These are phyloP conservation scores for Panonychus citri DNA, from an alignment of 1,140 invertebrate species.

Conservation along the genomic window DNA sequence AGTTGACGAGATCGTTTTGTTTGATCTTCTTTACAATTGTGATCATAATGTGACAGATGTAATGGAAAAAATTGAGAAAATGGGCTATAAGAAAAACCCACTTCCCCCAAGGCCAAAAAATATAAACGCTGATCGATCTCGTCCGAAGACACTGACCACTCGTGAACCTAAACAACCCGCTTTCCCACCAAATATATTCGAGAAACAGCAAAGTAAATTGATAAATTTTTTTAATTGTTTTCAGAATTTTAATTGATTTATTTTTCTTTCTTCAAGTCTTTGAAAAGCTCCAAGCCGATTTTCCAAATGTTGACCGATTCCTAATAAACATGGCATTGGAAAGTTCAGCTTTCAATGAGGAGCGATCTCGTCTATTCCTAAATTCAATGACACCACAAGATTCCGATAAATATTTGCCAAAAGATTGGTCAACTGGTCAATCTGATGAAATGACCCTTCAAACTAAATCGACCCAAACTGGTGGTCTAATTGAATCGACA, in stretches of 20 bases:
- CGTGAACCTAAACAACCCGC: conserved; percentile 22
- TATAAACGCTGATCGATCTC: background rate
- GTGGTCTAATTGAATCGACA: background rate
- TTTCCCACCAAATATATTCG: conserved; percentile 33
- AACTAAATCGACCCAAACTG: conserved; percentile 3
- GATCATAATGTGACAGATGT: conserved; percentile 70
- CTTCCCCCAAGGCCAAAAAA: background rate
- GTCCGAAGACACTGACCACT: conserved; percentile 15
- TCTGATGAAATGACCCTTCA: background rate
- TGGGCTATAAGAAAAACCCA: conserved; percentile 47
- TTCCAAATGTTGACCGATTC: conserved; percentile 42
- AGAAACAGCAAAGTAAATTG: conserved; percentile 42
- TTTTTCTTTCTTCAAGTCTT: conserved; percentile 30
- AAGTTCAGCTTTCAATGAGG: conserved; percentile 56
- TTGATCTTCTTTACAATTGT: conserved; percentile 51
- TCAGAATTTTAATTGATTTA: background rate
- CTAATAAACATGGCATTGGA: conserved; percentile 61
- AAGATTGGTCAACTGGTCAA: background rate
- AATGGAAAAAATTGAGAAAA: conserved; percentile 43
- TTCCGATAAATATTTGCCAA: conserved; percentile 6
- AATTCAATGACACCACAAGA: conserved; percentile 17
- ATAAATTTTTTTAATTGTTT: background rate
- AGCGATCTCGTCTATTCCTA: conserved; percentile 29
- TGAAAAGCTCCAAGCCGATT: conserved; percentile 40
- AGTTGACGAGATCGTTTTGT: conserved; percentile 59